Conservation (phyloP, 2,113 vertebrate genomes). For the Pachypanchax playfairii region DNA sequence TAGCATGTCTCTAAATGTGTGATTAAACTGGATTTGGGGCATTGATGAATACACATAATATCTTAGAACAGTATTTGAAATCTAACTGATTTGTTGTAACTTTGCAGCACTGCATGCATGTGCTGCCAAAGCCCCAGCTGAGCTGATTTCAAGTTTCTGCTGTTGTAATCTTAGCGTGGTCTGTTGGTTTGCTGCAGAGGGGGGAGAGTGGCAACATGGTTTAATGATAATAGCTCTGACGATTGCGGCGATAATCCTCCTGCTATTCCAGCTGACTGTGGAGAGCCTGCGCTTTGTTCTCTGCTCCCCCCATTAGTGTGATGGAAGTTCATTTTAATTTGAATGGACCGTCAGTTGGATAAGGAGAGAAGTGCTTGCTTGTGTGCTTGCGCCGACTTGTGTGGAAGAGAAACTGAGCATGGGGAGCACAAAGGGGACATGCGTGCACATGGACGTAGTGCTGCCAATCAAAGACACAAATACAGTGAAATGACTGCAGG, state of each 20-base stretch:
- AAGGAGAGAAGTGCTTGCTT: slow-evolving; percentile 28
- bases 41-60: slow-evolving; percentile 19
- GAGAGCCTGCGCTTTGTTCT: slow-evolving; percentile 75
- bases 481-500: slow-evolving; percentile 32
- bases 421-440: slow-evolving; percentile 3
- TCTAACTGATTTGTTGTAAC: slow-evolving; percentile 7
- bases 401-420: slow-evolving; percentile 35
- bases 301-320: slow-evolving; percentile 68
- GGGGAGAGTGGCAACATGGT: slow-evolving; percentile 46
- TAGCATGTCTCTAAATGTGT: neutral
- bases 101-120: slow-evolving; percentile 1
- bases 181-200: slow-evolving; percentile 37
- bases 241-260: slow-evolving; percentile 69
- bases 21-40: slow-evolving; percentile 6
- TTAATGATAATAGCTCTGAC: slow-evolving; percentile 71
- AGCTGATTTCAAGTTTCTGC: slow-evolving; percentile 27
- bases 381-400: slow-evolving; percentile 11
- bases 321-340: slow-evolving; percentile 78
- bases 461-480: slow-evolving; percentile 30
- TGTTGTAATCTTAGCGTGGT: slow-evolving; percentile 40
- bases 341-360: slow-evolving; percentile 72
- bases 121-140: slow-evolving; percentile 11
- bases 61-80: slow-evolving; percentile 21
- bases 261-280: slow-evolving; percentile 68
- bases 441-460: slow-evolving; percentile 10